Conservation (phyloP, 2,888 invertebrate genomes). For the Ophion slaviceki region DNA sequence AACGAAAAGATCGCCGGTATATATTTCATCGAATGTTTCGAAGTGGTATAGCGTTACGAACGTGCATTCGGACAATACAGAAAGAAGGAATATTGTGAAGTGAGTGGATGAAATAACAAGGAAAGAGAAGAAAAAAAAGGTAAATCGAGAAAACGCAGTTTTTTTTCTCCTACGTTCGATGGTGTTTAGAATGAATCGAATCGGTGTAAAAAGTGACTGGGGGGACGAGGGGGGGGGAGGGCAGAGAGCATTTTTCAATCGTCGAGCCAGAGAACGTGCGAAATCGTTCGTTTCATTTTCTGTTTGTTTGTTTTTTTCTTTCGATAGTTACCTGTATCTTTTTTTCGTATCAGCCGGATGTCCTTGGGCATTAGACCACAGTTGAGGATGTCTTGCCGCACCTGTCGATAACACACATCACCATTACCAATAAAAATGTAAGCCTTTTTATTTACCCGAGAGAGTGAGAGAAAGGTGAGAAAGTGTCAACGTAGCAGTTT, state of each 20-base stretch:
- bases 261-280: constrained; percentile 13
- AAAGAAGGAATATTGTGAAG: not conserved
- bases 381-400: constrained; percentile 90
- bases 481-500: not conserved
- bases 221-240: constrained; percentile 5
- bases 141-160: constrained; percentile 30
- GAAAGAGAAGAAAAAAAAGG: constrained; percentile 17
- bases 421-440: constrained; percentile 73
- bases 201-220: constrained; percentile 33
- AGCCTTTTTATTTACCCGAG: constrained; percentile 7
- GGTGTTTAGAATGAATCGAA: constrained; percentile 11
- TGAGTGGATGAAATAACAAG: not conserved
- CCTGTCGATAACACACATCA: constrained; percentile 85
- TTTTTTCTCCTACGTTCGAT: constrained; percentile 16
- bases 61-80: constrained; percentile 33
- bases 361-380: constrained; percentile 91
- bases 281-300: constrained; percentile 20
- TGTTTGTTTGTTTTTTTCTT: constrained; percentile 28
- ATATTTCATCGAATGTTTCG: constrained; percentile 34
- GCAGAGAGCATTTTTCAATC: constrained; percentile 31
- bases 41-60: constrained; percentile 51
- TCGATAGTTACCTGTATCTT: constrained; percentile 90
- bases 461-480: constrained; percentile 5
- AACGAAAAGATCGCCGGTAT: constrained; percentile 25
- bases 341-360: constrained; percentile 92